Percentiles rank a stretch among this genome's conserved stretches.
Conservation (phyloP, 35 echinoderm and acorn worm genomes). For the Holothuria glaberrima region DNA sequence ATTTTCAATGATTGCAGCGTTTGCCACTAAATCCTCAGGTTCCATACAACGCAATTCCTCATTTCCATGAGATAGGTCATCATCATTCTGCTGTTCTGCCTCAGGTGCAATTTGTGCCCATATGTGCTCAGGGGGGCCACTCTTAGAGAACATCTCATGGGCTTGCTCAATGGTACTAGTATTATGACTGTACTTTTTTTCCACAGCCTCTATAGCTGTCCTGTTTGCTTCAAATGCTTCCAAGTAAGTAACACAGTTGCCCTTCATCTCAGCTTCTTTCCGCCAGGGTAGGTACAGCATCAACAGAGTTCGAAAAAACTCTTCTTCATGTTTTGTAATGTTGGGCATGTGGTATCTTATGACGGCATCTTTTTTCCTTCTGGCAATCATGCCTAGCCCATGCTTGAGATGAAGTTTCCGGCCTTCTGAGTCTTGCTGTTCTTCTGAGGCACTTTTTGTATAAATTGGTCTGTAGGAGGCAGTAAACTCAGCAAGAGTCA, state of each 20-base stretch:
- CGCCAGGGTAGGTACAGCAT: slow-evolving; percentile 34
- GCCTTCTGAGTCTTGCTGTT: not conserved
- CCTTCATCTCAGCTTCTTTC: not conserved
- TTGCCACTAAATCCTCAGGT: slow-evolving; percentile 1
- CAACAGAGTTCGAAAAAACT: not conserved
- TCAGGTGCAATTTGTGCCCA: slow-evolving; percentile 58
- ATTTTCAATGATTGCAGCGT: slow-evolving; percentile 15
- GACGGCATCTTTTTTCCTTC: slow-evolving; percentile 7
- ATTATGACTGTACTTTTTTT: slow-evolving; percentile 21
- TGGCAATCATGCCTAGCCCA: not conserved
- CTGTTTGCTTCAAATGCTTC: not conserved
- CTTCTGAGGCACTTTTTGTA: not conserved
- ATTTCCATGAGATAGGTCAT: not conserved
- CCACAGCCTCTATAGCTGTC: slow-evolving; percentile 40
- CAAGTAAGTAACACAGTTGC: not conserved
- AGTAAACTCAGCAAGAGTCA: slow-evolving; percentile 24
- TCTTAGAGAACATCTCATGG: not conserved
- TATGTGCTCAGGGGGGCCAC: slow-evolving; percentile 57
- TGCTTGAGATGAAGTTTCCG: not conserved
- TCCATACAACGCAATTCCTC: slow-evolving; percentile 6
- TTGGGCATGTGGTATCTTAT: slow-evolving; percentile 18
- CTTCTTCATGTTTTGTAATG: slow-evolving; percentile 28
- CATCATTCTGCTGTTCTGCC: not conserved
- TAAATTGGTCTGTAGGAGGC: not conserved
- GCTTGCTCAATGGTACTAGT: slow-evolving; percentile 49